These are phyloP conservation scores for Megalurothrips usitatus DNA, from an alignment of 2,888 invertebrate genomes.

Conservation along the genomic window DNA sequence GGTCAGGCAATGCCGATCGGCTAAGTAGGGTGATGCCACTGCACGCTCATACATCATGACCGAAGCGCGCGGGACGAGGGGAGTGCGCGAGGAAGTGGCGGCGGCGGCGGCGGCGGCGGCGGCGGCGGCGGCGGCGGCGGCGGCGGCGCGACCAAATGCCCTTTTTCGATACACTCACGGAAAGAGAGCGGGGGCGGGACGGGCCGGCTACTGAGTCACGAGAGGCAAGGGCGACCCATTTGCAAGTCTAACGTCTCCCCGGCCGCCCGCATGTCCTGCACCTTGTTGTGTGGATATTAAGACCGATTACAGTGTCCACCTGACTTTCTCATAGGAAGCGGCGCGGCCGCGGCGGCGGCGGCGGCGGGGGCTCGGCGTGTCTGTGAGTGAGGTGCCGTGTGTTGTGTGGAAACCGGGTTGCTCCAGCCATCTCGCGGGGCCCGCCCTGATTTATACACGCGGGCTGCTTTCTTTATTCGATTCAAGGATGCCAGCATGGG, in stretches of 20 bases:
- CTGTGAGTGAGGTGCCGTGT: background rate
- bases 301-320: background rate
- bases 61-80: too few relatives aligned
- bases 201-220: too few relatives aligned
- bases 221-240: background rate
- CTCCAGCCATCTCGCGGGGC: background rate
- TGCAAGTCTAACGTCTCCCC: background rate
- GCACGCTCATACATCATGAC: background rate
- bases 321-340: background rate
- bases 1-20: background rate
- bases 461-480: slow-evolving; percentile 9
- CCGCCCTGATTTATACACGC: slow-evolving; percentile 6
- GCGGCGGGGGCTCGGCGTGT: background rate
- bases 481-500: background rate
- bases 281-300: slow-evolving; percentile 4
- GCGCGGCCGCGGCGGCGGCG: too few relatives aligned
- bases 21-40: background rate
- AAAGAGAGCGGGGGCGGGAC: too few relatives aligned
- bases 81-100: too few relatives aligned
- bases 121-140: too few relatives aligned
- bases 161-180: too few relatives aligned
- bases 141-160: too few relatives aligned
- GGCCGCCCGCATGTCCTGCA: slow-evolving; percentile 4
- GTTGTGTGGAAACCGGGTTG: background rate
- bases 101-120: too few relatives aligned